A percentile compares a stretch with the other conserved stretches of the same genome.
These are phyloP conservation scores for Apis laboriosa DNA, from an alignment of 1,140 invertebrate genomes.

Conservation along the genomic window DNA sequence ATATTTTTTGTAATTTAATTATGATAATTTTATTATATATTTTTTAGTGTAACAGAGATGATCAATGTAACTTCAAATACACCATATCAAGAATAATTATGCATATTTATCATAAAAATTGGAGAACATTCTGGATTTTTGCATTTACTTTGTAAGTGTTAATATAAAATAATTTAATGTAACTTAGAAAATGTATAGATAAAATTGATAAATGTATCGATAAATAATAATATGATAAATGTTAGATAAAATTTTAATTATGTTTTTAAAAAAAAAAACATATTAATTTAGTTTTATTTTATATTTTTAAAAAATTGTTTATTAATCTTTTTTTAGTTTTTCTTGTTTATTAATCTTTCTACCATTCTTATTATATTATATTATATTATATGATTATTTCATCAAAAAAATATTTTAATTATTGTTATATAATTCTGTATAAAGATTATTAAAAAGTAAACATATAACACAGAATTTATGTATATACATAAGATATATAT, in stretches of 20 bases:
- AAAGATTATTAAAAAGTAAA: not conserved
- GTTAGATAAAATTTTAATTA: too few relatives aligned
- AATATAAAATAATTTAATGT: slow-evolving; percentile 10
- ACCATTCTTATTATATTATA: not conserved
- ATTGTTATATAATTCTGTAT: slow-evolving; percentile 14
- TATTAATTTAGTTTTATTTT: slow-evolving; percentile 3
- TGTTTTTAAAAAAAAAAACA: not conserved
- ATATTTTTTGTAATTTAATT: not conserved
- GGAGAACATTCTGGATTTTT: slow-evolving; percentile 13
- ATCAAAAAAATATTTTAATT: not conserved
- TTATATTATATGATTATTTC: not conserved
- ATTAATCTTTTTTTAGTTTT: not conserved
- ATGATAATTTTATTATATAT: slow-evolving; percentile 63
- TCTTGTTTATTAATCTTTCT: not conserved
- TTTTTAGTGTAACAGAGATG: slow-evolving; percentile 89
- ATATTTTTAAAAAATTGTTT: not conserved
- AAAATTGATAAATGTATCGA: too few relatives aligned
- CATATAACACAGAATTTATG: slow-evolving; percentile 7
- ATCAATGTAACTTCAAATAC: slow-evolving; percentile 90
- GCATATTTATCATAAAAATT: slow-evolving; percentile 2
- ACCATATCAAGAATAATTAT: slow-evolving; percentile 81
- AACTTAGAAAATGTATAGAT: not conserved
- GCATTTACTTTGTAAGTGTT: slow-evolving; percentile 50
- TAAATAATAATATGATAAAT: too few relatives aligned
- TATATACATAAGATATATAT: slow-evolving; percentile 1